Evolutionary conservation across 1,140 invertebrate species (phyloP).

Genomic region (Megathymus violae): DNA sequence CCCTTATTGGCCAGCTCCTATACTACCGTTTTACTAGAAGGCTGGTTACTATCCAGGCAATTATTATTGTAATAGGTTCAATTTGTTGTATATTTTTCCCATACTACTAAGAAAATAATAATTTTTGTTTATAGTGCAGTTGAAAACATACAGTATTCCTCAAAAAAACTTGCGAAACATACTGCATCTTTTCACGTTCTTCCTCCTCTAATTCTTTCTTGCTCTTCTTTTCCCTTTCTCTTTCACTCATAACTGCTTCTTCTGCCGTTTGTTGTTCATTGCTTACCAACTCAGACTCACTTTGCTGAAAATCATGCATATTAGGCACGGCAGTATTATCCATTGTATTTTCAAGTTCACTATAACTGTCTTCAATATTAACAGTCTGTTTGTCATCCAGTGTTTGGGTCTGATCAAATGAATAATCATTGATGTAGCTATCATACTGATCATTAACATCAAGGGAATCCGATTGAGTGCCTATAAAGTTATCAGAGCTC

Average conservation of each 20-base stretch:
- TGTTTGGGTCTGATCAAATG: conserved; percentile 56
- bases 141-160: no score
- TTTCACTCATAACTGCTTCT: conserved; percentile 81
- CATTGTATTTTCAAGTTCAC: conserved; percentile 42
- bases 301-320: conserved; percentile 65
- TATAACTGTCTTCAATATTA: conserved; percentile 45
- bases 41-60: no score
- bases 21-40: no score
- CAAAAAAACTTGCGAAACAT: conserved; percentile 64
- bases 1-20: no score
- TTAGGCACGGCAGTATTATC: conserved; percentile 57
- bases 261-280: conserved; percentile 67
- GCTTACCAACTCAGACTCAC: conserved; percentile 47
- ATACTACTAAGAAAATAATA: no score
- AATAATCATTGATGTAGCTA: conserved; percentile 69
- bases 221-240: conserved; percentile 88
- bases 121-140: no score
- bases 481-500: conserved; percentile 56
- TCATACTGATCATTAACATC: conserved; percentile 71
- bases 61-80: no score
- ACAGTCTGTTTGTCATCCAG: conserved; percentile 49
- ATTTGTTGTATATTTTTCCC: no score
- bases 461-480: conserved; percentile 60
- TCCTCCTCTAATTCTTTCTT: conserved; percentile 95
- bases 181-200: conserved; percentile 96